phyloP scores from a whole-genome alignment of 2,113 vertebrate genomes.

The Castor canadensis region DNA sequence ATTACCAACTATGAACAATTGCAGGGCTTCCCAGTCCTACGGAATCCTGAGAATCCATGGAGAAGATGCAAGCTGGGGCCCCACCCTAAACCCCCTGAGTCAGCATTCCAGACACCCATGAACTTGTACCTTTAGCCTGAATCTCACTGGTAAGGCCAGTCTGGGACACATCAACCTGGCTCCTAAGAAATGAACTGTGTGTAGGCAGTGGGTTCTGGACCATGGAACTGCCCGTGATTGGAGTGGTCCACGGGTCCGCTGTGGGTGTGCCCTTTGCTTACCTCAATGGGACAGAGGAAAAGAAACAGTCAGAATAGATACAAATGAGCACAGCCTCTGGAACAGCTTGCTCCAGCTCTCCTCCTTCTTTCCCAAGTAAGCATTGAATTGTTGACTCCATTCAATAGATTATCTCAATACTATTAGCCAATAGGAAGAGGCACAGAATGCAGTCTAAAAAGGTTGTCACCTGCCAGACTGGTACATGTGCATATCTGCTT shows the following conservation, averaged over 20 bases:
- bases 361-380: background rate
- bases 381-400: background rate
- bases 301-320: background rate
- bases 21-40: fast-evolving
- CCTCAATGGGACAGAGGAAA: background rate
- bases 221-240: fast-evolving
- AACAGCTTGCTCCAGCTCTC: background rate
- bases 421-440: background rate
- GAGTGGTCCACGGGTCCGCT: fast-evolving
- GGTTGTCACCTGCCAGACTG: background rate
- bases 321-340: background rate
- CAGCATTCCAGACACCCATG: fast-evolving
- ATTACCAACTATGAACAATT: fast-evolving
- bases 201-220: fast-evolving
- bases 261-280: fast-evolving
- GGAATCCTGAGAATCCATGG: fast-evolving
- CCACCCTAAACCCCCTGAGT: fast-evolving
- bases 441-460: background rate
- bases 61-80: background rate
- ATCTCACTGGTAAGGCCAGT: fast-evolving
- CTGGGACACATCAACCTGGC: fast-evolving
- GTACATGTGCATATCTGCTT: background rate
- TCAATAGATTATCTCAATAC: background rate
- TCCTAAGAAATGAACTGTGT: fast-evolving
- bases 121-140: fast-evolving